Percentiles rank a stretch among this genome's conserved stretches.
These are phyloP conservation scores for Toxotes lorentzi DNA, from an alignment of 2,797 vertebrate species.

Conservation along the genomic window DNA sequence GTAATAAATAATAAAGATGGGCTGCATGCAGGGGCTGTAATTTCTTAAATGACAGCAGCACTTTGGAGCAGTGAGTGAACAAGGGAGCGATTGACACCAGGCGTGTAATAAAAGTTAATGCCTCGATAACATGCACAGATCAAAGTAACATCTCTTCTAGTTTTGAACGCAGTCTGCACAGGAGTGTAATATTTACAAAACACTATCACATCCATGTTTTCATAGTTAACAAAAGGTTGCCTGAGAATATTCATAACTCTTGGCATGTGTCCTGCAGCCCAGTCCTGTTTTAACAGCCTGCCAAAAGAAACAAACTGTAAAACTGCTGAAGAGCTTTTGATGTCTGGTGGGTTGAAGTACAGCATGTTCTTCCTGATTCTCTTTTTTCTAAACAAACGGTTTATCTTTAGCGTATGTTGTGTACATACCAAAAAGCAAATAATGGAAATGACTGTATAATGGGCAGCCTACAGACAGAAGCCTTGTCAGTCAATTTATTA, in stretches of 20 bases:
- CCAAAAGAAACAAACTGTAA: constrained; percentile 75
- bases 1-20: constrained; percentile 34
- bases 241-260: constrained; percentile 56
- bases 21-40: constrained; percentile 10
- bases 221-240: constrained; percentile 41
- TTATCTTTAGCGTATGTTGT: constrained; percentile 51
- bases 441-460: constrained; percentile 13
- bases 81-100: constrained; percentile 23
- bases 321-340: constrained; percentile 66
- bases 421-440: constrained; percentile 17
- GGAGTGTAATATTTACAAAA: constrained; percentile 50
- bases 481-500: neutral
- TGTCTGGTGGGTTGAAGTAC: constrained; percentile 55
- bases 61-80: constrained; percentile 13
- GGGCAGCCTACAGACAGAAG: neutral
- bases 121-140: constrained; percentile 33
- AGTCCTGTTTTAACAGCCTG: constrained; percentile 41
- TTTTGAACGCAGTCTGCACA: constrained; percentile 30
- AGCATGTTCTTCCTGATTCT: constrained; percentile 61
- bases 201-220: constrained; percentile 35
- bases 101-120: constrained; percentile 15
- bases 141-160: constrained; percentile 33
- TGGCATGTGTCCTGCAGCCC: constrained; percentile 41
- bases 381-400: constrained; percentile 55
- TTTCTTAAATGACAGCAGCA: constrained; percentile 25